Evolutionary conservation across 92 coral and sea anemone genomes (phyloP).

Genomic region (Heteractis magnifica): DNA sequence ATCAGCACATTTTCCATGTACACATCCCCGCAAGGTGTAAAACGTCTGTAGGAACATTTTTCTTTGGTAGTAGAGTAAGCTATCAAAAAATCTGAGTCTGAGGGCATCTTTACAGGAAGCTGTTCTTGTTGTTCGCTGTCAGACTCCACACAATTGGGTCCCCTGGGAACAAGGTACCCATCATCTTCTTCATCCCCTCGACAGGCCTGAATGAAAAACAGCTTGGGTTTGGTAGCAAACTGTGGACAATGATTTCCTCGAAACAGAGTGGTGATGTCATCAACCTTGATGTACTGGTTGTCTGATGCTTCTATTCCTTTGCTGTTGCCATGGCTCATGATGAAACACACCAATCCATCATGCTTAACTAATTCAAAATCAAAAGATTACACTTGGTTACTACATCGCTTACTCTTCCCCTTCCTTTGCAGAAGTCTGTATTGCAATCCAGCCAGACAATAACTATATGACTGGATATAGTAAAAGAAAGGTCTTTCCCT

Average conservation of each 20-base stretch:
- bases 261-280: conserved; percentile 71
- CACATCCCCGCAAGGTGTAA: background rate
- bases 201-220: conserved; percentile 93
- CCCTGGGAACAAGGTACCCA: conserved; percentile 40
- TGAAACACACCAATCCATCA: conserved; percentile 79
- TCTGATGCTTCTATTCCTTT: conserved; percentile 67
- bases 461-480: background rate
- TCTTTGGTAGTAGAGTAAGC: conserved; percentile 87
- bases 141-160: conserved; percentile 22
- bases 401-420: background rate
- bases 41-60: conserved; percentile 61
- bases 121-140: conserved; percentile 35
- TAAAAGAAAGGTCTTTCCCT: too few relatives aligned
- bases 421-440: background rate
- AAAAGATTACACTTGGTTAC: background rate
- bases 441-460: too few relatives aligned
- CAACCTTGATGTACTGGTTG: conserved; percentile 54
- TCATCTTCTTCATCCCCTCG: conserved; percentile 71
- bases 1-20: background rate
- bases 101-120: conserved; percentile 79
- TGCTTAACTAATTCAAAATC: conserved; percentile 51
- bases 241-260: conserved; percentile 68
- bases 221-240: conserved; percentile 84
- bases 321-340: conserved; percentile 85
- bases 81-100: conserved; percentile 82